phyloP scores from a whole-genome alignment of 92 coral and sea anemone genomes.

The Phenganax stokvisi region DNA sequence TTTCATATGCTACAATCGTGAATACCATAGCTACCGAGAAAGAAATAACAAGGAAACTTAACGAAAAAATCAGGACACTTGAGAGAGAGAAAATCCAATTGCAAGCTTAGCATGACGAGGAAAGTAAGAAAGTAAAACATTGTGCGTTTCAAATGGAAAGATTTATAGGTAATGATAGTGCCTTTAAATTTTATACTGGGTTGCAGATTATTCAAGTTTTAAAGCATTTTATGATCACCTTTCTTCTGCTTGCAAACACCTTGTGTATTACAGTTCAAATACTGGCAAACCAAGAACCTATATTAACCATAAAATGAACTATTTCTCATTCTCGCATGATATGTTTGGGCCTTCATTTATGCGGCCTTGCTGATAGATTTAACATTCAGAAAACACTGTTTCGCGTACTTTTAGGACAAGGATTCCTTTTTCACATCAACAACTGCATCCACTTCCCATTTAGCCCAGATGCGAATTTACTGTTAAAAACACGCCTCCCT shows the following conservation, averaged over 20 bases:
- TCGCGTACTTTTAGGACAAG: neutral
- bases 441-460: neutral
- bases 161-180: neutral
- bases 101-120: too few species aligned
- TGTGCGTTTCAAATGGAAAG: too few species aligned
- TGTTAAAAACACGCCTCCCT: too few species aligned
- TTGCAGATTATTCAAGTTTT: neutral
- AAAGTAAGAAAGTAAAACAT: too few species aligned
- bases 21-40: too few species aligned
- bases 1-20: too few species aligned
- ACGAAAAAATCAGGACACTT: too few species aligned
- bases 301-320: neutral
- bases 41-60: too few species aligned
- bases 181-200: neutral
- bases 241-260: conserved; percentile 2
- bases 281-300: neutral
- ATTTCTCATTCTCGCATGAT: neutral
- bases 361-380: neutral
- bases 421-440: neutral
- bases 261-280: neutral
- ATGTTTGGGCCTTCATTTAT: too few species aligned
- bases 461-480: neutral
- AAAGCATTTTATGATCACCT: conserved; percentile 4
- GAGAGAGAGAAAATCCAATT: too few species aligned
- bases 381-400: neutral